These are phyloP conservation scores for Aegotheles bennettii DNA, from an alignment of 2,113 vertebrate genomes.

Conservation along the genomic window DNA sequence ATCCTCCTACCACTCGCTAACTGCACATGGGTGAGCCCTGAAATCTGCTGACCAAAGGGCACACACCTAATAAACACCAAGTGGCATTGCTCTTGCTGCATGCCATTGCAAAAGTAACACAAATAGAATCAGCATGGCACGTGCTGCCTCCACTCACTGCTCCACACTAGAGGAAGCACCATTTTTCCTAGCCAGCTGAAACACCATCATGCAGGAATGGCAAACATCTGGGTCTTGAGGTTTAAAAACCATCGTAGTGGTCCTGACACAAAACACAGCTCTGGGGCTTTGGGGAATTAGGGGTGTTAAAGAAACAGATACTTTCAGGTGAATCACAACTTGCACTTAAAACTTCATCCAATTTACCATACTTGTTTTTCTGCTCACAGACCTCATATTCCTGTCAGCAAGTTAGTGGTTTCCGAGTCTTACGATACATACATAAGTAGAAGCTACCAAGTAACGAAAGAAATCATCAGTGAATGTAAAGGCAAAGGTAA, in stretches of 20 bases:
- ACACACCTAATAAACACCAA: not conserved
- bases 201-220: not conserved
- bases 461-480: conserved; percentile 91
- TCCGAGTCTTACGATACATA: conserved; percentile 95
- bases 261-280: not conserved
- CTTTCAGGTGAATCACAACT: not conserved
- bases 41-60: not conserved
- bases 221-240: not conserved
- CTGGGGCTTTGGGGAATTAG: not conserved
- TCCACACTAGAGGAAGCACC: not conserved
- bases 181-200: not conserved
- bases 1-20: not conserved
- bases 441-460: conserved; percentile 95
- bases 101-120: not conserved
- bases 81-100: not conserved
- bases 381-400: conserved; percentile 90
- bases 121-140: fast-evolving
- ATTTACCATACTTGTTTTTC: not conserved
- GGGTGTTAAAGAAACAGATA: not conserved
- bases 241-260: not conserved
- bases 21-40: not conserved
- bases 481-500: conserved; percentile 92
- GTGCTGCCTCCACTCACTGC: not conserved
- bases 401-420: conserved; percentile 86
- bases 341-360: not conserved